phyloP scores from a whole-genome alignment of 2,113 vertebrate species.

The Lamprologus lemairii region DNA sequence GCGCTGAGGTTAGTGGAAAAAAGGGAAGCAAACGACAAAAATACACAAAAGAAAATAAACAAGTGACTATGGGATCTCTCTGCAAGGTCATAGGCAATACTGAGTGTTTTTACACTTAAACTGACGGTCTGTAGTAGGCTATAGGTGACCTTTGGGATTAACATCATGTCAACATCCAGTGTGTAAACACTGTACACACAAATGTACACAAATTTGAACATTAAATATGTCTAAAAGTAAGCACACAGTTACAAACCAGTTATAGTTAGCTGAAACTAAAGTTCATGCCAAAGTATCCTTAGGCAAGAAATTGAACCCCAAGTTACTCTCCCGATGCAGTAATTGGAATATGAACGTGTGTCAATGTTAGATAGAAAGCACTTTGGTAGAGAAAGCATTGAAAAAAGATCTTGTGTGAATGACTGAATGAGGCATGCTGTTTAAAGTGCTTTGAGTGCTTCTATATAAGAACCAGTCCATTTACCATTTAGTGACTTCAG shows the following conservation, averaged over 20 bases:
- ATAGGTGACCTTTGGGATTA: neutral
- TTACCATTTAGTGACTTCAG: neutral
- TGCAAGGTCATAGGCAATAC: neutral
- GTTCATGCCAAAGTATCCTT: neutral
- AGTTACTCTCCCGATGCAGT: neutral
- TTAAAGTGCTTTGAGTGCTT: neutral
- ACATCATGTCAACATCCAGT: neutral
- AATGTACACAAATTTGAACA: neutral
- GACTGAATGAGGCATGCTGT: neutral
- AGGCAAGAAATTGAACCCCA: neutral
- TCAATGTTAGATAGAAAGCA: neutral
- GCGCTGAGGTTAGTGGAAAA: constrained; percentile 84
- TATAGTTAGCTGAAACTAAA: neutral
- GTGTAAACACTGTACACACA: neutral
- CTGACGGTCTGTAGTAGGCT: neutral
- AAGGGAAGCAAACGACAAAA: neutral
- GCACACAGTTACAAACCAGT: neutral
- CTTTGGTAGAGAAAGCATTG: neutral
- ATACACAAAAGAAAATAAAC: neutral
- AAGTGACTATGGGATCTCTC: neutral
- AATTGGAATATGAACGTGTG: neutral
- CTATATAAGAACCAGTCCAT: neutral
- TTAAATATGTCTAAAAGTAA: neutral
- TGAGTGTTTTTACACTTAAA: neutral
- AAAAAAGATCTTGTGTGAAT: neutral